Conservation (phyloP, 2,113 vertebrate genomes). For the Gasterosteus nipponicus region DNA sequence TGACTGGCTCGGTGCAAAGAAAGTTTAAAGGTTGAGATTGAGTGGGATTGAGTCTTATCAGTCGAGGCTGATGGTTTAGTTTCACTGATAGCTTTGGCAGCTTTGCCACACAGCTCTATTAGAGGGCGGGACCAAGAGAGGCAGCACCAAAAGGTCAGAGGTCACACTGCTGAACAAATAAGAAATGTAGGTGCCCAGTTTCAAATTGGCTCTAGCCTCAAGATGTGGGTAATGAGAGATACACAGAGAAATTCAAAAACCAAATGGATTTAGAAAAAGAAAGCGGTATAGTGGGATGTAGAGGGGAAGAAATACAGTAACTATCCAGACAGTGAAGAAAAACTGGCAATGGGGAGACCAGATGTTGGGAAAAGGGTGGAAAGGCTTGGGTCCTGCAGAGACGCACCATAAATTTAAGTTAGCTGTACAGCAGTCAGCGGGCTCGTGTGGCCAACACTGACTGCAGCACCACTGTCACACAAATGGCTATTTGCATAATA, state of each 20-base stretch:
- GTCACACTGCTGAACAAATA: constrained; percentile 60
- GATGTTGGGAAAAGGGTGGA: constrained; percentile 23
- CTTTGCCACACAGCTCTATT: constrained; percentile 64
- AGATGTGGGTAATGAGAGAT: constrained; percentile 4
- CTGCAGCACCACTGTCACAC: constrained; percentile 56
- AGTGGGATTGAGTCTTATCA: constrained; percentile 71
- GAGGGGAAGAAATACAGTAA: constrained; percentile 9
- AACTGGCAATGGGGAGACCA: constrained; percentile 20
- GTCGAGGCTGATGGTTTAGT: constrained; percentile 63
- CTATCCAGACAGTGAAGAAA: constrained; percentile 25
- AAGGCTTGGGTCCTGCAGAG: constrained; percentile 19
- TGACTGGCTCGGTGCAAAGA: constrained; percentile 48
- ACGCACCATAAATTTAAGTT: constrained; percentile 40
- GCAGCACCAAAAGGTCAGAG: constrained; percentile 35
- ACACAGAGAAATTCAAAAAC: constrained; percentile 1
- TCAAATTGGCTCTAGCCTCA: constrained; percentile 22
- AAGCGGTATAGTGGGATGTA: background rate
- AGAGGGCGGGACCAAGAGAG: constrained; percentile 42
- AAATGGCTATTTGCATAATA: constrained; percentile 80
- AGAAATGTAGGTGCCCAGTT: constrained; percentile 23
- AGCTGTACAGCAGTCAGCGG: constrained; percentile 71
- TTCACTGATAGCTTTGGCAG: constrained; percentile 60
- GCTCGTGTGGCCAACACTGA: constrained; percentile 33
- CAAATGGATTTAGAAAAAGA: constrained; percentile 14
- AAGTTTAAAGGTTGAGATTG: constrained; percentile 65